phyloP scores from a whole-genome alignment of 2,888 invertebrate genomes.

The Apocheima hispidaria region DNA sequence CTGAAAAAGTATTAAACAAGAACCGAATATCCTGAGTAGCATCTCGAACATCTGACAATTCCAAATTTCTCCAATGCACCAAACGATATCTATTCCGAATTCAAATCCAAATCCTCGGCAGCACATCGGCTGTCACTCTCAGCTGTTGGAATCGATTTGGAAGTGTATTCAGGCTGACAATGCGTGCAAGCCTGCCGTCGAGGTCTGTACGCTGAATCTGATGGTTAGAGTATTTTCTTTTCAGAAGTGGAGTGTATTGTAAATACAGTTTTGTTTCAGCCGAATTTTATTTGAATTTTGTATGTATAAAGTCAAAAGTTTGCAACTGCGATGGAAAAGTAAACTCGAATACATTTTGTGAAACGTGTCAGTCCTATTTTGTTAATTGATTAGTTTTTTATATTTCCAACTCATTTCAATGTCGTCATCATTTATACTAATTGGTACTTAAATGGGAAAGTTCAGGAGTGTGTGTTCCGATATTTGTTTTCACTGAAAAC shows the following conservation, averaged over 20 bases:
- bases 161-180: conserved; percentile 84
- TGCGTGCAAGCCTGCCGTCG: conserved; percentile 72
- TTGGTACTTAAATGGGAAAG: too few relatives aligned
- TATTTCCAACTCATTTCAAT: too few relatives aligned
- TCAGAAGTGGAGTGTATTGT: conserved; percentile 15
- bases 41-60: conserved; percentile 17
- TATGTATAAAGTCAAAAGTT: too few relatives aligned
- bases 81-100: conserved; percentile 76
- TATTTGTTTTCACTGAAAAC: too few relatives aligned
- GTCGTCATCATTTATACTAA: too few relatives aligned
- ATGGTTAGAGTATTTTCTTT: conserved; percentile 30
- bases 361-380: too few relatives aligned
- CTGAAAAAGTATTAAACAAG: too few relatives aligned
- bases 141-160: conserved; percentile 83
- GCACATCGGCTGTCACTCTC: conserved; percentile 72
- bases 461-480: too few relatives aligned
- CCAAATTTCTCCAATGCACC: conserved; percentile 45
- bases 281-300: background rate
- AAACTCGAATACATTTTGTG: too few relatives aligned
- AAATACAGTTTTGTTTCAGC: conserved; percentile 14
- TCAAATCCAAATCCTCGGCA: conserved; percentile 77
- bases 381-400: too few relatives aligned
- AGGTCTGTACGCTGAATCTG: conserved; percentile 57
- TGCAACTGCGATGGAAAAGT: too few relatives aligned
- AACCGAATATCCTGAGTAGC: too few relatives aligned